Evolutionary conservation across 2,888 invertebrate genomes (phyloP).

Genomic region (Drosophila kambysellisi): DNA sequence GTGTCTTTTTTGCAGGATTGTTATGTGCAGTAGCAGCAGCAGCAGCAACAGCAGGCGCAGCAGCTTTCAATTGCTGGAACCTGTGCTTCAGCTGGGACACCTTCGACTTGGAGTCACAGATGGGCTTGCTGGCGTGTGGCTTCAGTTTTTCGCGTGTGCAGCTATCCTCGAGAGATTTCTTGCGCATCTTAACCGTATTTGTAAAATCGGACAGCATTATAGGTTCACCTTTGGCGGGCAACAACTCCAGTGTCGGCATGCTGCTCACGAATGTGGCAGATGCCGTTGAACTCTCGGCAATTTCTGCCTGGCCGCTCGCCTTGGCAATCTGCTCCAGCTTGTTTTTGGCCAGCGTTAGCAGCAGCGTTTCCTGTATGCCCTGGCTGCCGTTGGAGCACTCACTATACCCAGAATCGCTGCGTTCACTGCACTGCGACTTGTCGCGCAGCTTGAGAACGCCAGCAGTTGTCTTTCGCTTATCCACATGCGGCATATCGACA

Average conservation of each 20-base stretch:
- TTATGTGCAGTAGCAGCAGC: conserved; percentile 30
- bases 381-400: conserved; percentile 86
- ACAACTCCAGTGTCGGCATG: conserved; percentile 46
- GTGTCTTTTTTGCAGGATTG: conserved; percentile 20
- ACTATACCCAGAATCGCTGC: conserved; percentile 87
- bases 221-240: conserved; percentile 64
- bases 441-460: conserved; percentile 70
- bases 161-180: conserved; percentile 84
- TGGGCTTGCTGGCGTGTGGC: conserved; percentile 68
- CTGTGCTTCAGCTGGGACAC: conserved; percentile 84
- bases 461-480: conserved; percentile 54
- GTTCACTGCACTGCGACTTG: conserved; percentile 86
- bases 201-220: conserved; percentile 85
- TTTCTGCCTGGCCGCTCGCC: conserved; percentile 37
- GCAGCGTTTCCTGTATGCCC: conserved; percentile 58
- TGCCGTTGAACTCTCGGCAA: conserved; percentile 8
- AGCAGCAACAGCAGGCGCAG: not conserved
- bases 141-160: conserved; percentile 81
- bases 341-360: conserved; percentile 78
- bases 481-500: conserved; percentile 72
- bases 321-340: conserved; percentile 84
- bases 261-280: conserved; percentile 12
- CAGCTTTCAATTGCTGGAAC: conserved; percentile 70
- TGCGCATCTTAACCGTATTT: conserved; percentile 85
- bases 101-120: conserved; percentile 81